Conservation (phyloP, 1,140 invertebrate species). For the Himalopsyche phryganea region DNA sequence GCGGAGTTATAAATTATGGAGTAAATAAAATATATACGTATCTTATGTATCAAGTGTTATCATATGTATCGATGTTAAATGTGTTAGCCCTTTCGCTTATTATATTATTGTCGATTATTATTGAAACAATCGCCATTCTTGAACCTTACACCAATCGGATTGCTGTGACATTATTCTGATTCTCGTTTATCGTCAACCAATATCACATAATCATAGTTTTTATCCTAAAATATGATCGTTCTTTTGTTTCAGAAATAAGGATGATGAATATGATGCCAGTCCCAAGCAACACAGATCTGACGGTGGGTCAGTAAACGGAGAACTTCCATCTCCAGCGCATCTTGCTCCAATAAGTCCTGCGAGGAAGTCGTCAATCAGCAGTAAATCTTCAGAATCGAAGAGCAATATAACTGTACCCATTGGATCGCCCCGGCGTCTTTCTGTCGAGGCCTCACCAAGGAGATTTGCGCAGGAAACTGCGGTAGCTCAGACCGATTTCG, state of each 20-base stretch:
- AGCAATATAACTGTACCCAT: neutral
- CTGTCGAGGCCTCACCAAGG: neutral
- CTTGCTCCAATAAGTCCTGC: neutral
- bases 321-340: neutral
- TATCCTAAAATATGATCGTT: too few species aligned
- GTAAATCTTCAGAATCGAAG: neutral
- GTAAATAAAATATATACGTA: too few species aligned
- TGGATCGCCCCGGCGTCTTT: neutral
- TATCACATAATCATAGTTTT: too few species aligned
- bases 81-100: too few species aligned
- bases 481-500: constrained; percentile 2
- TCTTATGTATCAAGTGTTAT: too few species aligned
- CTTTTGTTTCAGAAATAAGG: constrained; percentile 28
- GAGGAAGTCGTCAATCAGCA: neutral
- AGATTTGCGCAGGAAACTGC: constrained; percentile 6
- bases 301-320: neutral
- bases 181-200: too few species aligned
- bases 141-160: too few species aligned
- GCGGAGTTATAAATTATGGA: too few species aligned
- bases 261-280: constrained; percentile 24
- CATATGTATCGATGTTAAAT: too few species aligned
- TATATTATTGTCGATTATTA: too few species aligned
- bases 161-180: too few species aligned
- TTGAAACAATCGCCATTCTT: too few species aligned
- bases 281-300: constrained; percentile 26